These are phyloP conservation scores for Pogonomyrmex californicus DNA, from an alignment of 1,140 invertebrate species.

Conservation along the genomic window DNA sequence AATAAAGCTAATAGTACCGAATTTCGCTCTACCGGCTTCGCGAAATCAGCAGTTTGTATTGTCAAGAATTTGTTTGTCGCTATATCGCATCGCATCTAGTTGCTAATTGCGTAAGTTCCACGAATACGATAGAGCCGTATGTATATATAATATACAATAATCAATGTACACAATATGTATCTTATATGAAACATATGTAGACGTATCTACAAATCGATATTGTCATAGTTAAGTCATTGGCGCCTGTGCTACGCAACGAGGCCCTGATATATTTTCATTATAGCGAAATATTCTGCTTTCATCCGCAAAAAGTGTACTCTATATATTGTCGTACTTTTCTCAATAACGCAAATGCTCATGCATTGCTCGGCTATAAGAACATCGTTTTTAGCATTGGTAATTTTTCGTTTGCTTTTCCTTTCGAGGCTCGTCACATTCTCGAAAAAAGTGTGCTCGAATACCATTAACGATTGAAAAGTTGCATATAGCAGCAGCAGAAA, in stretches of 20 bases:
- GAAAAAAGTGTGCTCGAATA: constrained; percentile 23
- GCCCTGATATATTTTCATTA: constrained; percentile 9
- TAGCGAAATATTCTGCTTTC: constrained; percentile 22
- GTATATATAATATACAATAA: constrained; percentile 74
- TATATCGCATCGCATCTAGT: constrained; percentile 32
- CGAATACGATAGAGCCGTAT: neutral
- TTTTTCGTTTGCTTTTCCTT: neutral
- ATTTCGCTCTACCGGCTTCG: constrained; percentile 41
- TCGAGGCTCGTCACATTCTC: neutral
- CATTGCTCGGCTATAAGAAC: neutral
- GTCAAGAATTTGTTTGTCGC: constrained; percentile 76
- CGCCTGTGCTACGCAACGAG: constrained; percentile 32
- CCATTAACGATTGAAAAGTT: constrained; percentile 6
- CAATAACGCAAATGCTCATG: constrained; percentile 1
- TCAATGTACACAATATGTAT: constrained; percentile 77
- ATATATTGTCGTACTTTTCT: neutral
- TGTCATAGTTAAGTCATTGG: constrained; percentile 79
- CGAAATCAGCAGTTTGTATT: constrained; percentile 83
- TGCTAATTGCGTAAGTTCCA: constrained; percentile 59
- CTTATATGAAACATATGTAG: constrained; percentile 73
- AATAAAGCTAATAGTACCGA: constrained; percentile 28
- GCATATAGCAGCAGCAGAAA: constrained; percentile 4
- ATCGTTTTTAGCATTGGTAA: neutral
- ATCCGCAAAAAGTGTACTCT: neutral
- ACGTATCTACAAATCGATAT: constrained; percentile 81